Evolutionary conservation across 2,888 invertebrate genomes (phyloP).

Genomic region (Merodon equestris): DNA sequence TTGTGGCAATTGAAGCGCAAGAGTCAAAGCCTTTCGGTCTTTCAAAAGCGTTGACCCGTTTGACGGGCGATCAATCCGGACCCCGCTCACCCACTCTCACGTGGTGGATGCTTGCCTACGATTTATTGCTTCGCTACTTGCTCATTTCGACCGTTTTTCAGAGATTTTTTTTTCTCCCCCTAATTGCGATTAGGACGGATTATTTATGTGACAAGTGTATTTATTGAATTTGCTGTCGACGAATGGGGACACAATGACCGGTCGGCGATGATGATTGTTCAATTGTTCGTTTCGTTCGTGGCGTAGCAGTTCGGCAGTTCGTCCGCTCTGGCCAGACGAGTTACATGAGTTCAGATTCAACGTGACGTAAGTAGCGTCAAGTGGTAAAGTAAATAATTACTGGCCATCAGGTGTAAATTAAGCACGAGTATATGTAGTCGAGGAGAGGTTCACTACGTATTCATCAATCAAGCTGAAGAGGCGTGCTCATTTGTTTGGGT

Average conservation of each 20-base stretch:
- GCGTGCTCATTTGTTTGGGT: no score
- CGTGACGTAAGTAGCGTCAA: background rate
- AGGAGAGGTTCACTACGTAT: no score
- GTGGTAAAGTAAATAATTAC: background rate
- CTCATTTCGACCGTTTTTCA: conserved; percentile 24
- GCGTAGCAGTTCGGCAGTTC: background rate
- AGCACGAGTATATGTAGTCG: no score
- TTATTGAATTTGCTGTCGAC: background rate
- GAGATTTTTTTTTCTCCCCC: background rate
- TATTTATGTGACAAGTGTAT: conserved; percentile 46
- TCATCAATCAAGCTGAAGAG: no score
- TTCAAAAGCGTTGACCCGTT: conserved; percentile 46
- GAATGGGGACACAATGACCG: no score
- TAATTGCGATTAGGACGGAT: conserved; percentile 47
- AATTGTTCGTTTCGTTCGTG: background rate
- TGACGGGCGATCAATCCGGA: background rate
- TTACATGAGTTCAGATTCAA: background rate
- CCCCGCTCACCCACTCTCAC: conserved; percentile 3
- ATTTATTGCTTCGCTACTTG: conserved; percentile 32
- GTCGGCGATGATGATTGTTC: no score
- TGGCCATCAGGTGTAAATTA: no score
- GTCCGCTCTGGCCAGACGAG: background rate
- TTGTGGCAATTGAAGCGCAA: conserved; percentile 44
- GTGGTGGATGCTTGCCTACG: conserved; percentile 9
- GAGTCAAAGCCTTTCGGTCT: conserved; percentile 46